phyloP scores from a whole-genome alignment of 2,113 vertebrate genomes.

The Vulpes ferrilata region DNA sequence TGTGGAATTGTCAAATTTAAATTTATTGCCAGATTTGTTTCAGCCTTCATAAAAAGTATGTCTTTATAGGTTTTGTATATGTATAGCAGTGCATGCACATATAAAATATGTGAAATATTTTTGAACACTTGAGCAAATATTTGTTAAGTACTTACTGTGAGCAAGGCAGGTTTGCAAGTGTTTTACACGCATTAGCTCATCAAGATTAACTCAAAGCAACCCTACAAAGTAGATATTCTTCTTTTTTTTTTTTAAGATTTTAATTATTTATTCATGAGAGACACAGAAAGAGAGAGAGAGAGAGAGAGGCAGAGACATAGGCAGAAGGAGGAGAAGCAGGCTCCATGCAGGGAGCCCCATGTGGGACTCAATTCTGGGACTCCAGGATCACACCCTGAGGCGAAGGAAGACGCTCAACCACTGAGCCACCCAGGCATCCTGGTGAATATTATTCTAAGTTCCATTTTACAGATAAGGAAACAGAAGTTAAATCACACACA shows the following conservation, averaged over 20 bases:
- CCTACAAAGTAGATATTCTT: background rate
- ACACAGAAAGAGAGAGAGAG: too few species aligned
- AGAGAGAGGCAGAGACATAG: too few species aligned
- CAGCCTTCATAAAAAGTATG: background rate
- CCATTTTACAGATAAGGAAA: constrained; percentile 35
- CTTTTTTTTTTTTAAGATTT: background rate
- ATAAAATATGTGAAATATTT: background rate
- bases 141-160: background rate
- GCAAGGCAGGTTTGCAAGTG: background rate
- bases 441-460: background rate
- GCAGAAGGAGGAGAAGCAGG: too few species aligned
- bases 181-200: background rate
- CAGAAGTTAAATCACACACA: background rate
- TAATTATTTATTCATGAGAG: too few species aligned
- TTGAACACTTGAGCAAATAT: background rate
- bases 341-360: too few species aligned
- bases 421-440: too few species aligned
- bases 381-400: too few species aligned
- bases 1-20: background rate
- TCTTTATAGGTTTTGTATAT: background rate
- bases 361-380: too few species aligned
- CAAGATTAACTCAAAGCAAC: constrained; percentile 1
- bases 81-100: background rate
- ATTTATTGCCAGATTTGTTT: background rate
- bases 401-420: too few species aligned